Evolutionary conservation across 1,140 invertebrate species (phyloP).

Genomic region (Diploscapter pachys): DNA sequence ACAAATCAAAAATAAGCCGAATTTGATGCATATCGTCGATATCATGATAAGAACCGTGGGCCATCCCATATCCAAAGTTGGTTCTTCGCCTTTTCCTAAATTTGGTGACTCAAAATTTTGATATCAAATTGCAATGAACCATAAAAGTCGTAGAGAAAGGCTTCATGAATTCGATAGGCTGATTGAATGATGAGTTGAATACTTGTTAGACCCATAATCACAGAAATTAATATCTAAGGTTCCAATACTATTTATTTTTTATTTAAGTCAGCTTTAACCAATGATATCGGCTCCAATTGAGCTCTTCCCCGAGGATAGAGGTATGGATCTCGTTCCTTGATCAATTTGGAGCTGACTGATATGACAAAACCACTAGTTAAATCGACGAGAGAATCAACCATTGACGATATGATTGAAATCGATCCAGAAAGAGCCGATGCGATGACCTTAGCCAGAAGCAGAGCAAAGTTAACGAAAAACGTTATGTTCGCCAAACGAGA

Average conservation of each 20-base stretch:
- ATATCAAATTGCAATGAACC: background rate
- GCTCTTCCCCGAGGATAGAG: constrained; percentile 63
- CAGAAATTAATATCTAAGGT: constrained; percentile 53
- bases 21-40: constrained; percentile 60
- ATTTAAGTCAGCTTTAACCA: constrained; percentile 49
- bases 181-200: constrained; percentile 61
- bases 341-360: constrained; percentile 60
- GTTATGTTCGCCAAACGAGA: constrained; percentile 49
- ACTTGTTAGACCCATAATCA: constrained; percentile 62
- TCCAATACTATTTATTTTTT: constrained; percentile 37
- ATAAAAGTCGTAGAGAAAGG: background rate
- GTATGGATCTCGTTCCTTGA: constrained; percentile 61
- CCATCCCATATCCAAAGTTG: constrained; percentile 5
- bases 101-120: background rate
- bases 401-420: constrained; percentile 62
- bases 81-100: background rate
- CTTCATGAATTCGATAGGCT: constrained; percentile 28
- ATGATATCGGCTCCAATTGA: constrained; percentile 61
- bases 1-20: constrained; percentile 60
- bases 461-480: constrained; percentile 48
- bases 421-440: constrained; percentile 62
- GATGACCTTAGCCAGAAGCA: constrained; percentile 53
- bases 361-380: constrained; percentile 61
- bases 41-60: constrained; percentile 59
- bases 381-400: constrained; percentile 63